Percentiles rank a stretch among this genome's conserved stretches.
Conservation (phyloP, 2,113 vertebrate species). For the Antennarius striatus region DNA sequence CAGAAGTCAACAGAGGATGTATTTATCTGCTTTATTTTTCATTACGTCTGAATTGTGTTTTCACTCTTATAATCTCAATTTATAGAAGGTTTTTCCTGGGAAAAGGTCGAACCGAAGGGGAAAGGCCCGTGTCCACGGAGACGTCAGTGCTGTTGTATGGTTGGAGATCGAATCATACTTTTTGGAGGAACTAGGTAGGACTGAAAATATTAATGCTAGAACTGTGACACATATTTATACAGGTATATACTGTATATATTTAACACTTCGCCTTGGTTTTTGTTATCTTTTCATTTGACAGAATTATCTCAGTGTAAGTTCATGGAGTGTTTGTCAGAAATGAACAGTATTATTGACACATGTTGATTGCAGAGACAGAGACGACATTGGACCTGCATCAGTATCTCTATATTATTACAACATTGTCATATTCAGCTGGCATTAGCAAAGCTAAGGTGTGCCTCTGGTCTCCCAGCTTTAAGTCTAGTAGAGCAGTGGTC, state of each 20-base stretch:
- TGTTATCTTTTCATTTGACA: no score
- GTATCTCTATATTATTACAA: no score
- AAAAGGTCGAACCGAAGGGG: conserved; percentile 92
- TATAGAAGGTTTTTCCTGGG: conserved; percentile 86
- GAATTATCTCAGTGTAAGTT: no score
- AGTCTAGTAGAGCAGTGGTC: no score
- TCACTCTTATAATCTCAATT: neutral
- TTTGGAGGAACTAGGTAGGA: conserved; percentile 97
- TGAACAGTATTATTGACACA: neutral
- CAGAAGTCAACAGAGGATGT: neutral
- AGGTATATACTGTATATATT: no score
- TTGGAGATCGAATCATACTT: conserved; percentile 95
- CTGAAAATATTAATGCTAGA: conserved; percentile 1
- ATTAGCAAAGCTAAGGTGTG: no score
- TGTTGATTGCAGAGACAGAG: no score
- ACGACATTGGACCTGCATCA: no score
- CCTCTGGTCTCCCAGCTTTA: no score
- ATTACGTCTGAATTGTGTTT: neutral
- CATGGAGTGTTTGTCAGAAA: neutral
- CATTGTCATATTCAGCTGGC: no score
- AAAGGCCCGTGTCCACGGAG: conserved; percentile 94
- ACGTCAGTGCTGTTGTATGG: conserved; percentile 97
- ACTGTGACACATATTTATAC: no score
- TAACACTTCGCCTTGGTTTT: no score
- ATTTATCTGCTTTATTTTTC: neutral